Evolutionary conservation across 2,113 vertebrate species (phyloP).

Genomic region (Platanista minor): DNA sequence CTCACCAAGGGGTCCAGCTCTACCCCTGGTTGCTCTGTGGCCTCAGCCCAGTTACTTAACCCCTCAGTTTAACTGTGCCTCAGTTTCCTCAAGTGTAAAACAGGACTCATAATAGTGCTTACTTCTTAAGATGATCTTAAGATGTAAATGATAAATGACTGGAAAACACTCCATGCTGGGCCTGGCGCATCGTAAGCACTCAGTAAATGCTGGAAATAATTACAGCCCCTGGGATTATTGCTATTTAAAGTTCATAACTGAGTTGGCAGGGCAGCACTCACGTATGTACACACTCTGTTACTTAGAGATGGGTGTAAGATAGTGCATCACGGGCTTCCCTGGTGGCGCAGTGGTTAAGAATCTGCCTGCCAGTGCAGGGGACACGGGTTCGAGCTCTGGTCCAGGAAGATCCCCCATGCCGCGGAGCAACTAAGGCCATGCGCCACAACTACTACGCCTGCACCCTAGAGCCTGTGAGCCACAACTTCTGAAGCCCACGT

Average conservation of each 20-base stretch:
- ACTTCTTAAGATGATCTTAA: not conserved
- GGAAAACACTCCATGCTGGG: not conserved
- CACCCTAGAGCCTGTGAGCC: no score
- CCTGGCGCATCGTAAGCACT: not conserved
- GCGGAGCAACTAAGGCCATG: no score
- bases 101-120: not conserved
- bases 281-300: fast-evolving
- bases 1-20: not conserved
- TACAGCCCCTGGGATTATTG: not conserved
- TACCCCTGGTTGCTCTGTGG: not conserved
- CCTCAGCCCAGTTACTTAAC: not conserved
- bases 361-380: no score
- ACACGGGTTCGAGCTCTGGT: no score
- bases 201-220: no score
- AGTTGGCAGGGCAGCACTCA: not conserved
- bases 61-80: not conserved
- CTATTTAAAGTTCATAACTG: not conserved
- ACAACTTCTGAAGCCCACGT: no score
- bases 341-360: no score
- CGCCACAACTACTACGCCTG: no score
- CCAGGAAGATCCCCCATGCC: no score
- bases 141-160: not conserved
- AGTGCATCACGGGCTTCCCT: no score
- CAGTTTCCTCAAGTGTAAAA: not conserved
- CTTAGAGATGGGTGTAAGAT: not conserved